These are phyloP conservation scores for Ctenosaura bakeri DNA, from an alignment of 2,797 vertebrate species.

Conservation along the genomic window DNA sequence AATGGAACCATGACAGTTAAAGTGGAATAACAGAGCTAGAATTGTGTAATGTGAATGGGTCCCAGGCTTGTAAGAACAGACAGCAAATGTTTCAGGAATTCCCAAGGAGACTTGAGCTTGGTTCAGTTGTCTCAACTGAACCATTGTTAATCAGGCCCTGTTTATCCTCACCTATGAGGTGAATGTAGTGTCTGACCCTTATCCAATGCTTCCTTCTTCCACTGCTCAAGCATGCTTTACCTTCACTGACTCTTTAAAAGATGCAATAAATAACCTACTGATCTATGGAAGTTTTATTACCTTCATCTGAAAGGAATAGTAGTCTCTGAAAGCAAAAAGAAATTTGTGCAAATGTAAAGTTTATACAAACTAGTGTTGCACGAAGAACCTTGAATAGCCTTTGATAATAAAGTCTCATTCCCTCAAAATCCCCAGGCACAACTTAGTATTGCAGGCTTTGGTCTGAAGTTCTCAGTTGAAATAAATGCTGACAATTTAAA, in stretches of 20 bases:
- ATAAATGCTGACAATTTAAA: constrained; percentile 34
- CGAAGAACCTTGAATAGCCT: neutral
- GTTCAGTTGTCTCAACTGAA: too few species aligned
- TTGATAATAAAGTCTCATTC: neutral
- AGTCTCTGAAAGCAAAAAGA: constrained; percentile 37
- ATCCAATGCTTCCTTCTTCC: neutral
- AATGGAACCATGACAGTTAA: too few species aligned
- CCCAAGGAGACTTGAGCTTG: too few species aligned
- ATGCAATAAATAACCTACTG: constrained; percentile 22
- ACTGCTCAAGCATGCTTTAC: neutral
- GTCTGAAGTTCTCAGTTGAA: constrained; percentile 11
- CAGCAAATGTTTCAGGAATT: too few species aligned
- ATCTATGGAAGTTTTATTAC: constrained; percentile 25
- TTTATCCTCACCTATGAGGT: neutral
- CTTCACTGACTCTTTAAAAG: constrained; percentile 16
- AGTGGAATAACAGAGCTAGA: too few species aligned
- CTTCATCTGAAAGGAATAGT: constrained; percentile 5
- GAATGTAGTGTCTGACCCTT: neutral
- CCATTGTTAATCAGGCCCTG: too few species aligned
- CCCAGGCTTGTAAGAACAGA: too few species aligned
- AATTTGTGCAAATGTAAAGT: constrained; percentile 31
- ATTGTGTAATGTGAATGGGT: too few species aligned
- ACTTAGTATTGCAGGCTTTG: constrained; percentile 12
- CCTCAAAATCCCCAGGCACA: neutral
- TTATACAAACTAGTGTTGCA: constrained; percentile 30